Evolutionary conservation across 1,140 invertebrate species (phyloP).

Genomic region (Planococcus citri): DNA sequence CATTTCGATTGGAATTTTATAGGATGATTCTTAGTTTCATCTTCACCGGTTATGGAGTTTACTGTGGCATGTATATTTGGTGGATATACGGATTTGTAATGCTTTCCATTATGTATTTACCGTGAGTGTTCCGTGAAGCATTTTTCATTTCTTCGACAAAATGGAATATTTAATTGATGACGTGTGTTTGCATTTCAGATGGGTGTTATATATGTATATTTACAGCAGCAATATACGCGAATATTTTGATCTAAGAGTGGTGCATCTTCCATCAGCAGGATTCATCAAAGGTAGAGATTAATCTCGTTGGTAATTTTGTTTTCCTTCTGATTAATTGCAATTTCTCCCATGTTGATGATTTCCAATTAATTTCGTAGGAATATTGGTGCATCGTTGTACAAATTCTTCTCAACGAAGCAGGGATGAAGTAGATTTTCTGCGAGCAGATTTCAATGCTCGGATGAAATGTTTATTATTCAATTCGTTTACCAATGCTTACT

Average conservation of each 20-base stretch:
- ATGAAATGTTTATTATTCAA: constrained; percentile 83
- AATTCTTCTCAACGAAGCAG: constrained; percentile 31
- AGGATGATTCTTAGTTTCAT: not conserved
- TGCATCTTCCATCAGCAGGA: not conserved
- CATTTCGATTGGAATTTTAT: not conserved
- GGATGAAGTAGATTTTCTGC: constrained; percentile 70
- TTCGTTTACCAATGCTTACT: constrained; percentile 78
- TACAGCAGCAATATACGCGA: not conserved
- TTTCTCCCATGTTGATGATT: not conserved
- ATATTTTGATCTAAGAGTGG: not conserved
- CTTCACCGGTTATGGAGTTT: not conserved
- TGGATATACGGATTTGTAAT: constrained; percentile 11
- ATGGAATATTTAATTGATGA: no score
- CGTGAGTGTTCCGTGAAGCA: not conserved
- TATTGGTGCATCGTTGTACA: not conserved
- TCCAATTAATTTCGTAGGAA: not conserved
- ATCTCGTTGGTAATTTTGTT: not conserved
- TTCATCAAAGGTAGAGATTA: not conserved
- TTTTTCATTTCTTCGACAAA: not conserved
- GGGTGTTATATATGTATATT: not conserved
- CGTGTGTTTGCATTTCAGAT: not conserved
- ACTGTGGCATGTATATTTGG: constrained; percentile 3
- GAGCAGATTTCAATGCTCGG: constrained; percentile 73
- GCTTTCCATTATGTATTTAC: constrained; percentile 10
- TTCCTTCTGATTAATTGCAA: not conserved